Percentiles rank a stretch among this genome's conserved stretches.
These are phyloP conservation scores for Poeciliopsis presidionis DNA, from an alignment of 2,797 vertebrate species.

Conservation along the genomic window DNA sequence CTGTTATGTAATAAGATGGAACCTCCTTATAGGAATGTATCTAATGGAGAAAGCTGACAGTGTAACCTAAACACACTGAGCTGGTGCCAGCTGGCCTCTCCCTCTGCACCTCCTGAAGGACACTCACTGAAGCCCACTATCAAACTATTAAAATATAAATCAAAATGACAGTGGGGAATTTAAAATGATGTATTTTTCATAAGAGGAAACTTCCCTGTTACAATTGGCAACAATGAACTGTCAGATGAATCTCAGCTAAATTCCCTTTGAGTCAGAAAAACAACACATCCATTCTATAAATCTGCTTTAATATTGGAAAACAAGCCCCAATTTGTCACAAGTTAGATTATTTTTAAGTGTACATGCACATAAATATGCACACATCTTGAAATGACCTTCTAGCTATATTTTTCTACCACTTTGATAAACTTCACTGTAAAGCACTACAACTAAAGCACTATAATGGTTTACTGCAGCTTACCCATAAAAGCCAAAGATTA, in stretches of 20 bases:
- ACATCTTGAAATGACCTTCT: background rate
- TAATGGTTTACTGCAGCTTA: background rate
- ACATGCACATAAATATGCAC: background rate
- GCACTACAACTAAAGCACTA: background rate
- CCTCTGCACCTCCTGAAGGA: constrained; percentile 59
- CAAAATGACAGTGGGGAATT: constrained; percentile 33
- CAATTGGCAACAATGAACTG: constrained; percentile 5
- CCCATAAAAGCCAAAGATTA: background rate
- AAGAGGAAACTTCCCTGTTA: constrained; percentile 6
- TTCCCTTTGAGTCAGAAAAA: background rate
- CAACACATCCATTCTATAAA: background rate
- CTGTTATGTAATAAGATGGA: constrained; percentile 58
- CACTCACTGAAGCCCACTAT: constrained; percentile 53
- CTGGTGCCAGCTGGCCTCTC: constrained; percentile 68
- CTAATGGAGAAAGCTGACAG: constrained; percentile 51
- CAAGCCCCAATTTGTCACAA: background rate
- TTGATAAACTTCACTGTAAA: background rate
- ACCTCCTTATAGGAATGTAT: constrained; percentile 48
- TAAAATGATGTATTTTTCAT: constrained; percentile 43
- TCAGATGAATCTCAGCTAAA: background rate
- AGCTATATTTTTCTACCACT: background rate
- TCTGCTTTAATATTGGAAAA: background rate
- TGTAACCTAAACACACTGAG: constrained; percentile 63
- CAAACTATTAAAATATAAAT: constrained; percentile 26
- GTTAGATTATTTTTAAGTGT: background rate